These are phyloP conservation scores for Tetrao urogallus DNA, from an alignment of 2,113 vertebrate species.

Conservation along the genomic window DNA sequence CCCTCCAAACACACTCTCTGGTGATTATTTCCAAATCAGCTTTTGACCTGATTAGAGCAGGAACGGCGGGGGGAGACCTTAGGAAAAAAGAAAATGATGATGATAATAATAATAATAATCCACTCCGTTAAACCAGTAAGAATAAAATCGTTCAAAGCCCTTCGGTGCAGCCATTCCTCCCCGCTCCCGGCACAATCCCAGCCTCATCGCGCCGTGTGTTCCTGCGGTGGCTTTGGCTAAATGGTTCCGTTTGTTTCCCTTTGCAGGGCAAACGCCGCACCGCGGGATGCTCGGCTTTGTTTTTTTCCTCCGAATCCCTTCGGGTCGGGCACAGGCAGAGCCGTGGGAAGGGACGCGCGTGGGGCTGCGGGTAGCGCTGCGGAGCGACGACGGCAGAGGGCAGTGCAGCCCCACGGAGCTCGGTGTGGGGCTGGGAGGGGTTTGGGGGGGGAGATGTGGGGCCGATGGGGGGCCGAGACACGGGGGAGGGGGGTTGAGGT, in stretches of 20 bases:
- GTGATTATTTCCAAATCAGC: constrained; percentile 77
- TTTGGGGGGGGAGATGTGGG: too few species aligned
- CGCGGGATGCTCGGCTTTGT: neutral
- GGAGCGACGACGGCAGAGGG: neutral
- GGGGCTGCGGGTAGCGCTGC: neutral
- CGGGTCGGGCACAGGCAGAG: rapidly evolving
- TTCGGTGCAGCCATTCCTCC: rapidly evolving
- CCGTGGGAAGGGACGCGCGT: neutral
- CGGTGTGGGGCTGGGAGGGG: neutral
- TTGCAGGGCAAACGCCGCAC: neutral
- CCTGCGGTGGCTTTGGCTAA: neutral
- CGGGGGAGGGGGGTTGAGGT: too few species aligned
- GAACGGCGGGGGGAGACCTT: neutral
- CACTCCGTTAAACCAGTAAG: neutral
- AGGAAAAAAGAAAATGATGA: neutral
- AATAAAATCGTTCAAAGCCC: neutral
- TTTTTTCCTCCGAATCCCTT: rapidly evolving
- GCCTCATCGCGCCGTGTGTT: neutral
- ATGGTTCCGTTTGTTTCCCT: rapidly evolving
- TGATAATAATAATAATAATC: neutral
- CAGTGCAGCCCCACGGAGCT: neutral
- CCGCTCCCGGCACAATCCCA: rapidly evolving
- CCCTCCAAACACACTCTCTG: neutral
- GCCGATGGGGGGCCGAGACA: too few species aligned
- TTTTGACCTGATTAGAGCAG: constrained; percentile 71